Percentiles rank a stretch among this genome's conserved stretches.
Evolutionary conservation across 2,797 vertebrate species (phyloP).

Genomic region (Arnoldichthys spilopterus): DNA sequence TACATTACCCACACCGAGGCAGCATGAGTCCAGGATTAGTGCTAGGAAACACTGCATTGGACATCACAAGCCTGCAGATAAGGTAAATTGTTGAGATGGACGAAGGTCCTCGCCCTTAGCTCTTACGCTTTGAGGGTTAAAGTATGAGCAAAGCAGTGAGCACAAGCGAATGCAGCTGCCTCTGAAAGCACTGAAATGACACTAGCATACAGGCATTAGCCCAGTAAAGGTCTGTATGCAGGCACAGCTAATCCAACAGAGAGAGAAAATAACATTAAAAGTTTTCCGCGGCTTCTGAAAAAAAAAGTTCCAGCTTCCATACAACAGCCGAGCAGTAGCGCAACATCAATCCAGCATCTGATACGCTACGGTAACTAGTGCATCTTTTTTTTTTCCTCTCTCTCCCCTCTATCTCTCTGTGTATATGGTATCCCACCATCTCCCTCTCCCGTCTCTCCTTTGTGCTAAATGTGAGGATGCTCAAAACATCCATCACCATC

Average conservation of each 20-base stretch:
- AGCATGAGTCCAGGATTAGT: not conserved
- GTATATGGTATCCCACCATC: not conserved
- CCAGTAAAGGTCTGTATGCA: not conserved
- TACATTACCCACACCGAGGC: no score
- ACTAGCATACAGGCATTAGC: not conserved
- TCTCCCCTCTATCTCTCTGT: constrained; percentile 23
- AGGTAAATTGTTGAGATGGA: not conserved
- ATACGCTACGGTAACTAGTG: constrained; percentile 35
- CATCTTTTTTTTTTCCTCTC: constrained; percentile 22
- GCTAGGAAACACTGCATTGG: not conserved
- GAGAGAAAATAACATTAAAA: constrained; percentile 41
- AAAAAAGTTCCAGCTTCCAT: constrained; percentile 25
- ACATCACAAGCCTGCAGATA: not conserved
- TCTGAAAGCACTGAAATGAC: not conserved
- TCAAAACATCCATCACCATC: constrained; percentile 55
- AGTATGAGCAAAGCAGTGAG: not conserved
- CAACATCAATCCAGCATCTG: constrained; percentile 41
- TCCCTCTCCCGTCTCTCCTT: constrained; percentile 42
- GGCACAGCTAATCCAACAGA: constrained; percentile 14
- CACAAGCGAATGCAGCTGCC: not conserved
- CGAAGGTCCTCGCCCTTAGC: not conserved
- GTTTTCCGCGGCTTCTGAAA: constrained; percentile 45
- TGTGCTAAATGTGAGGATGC: constrained; percentile 41
- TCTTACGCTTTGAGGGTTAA: not conserved
- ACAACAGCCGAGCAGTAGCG: not conserved